Base-by-base conservation (phyloP, 2,888 invertebrate species). In the Atethmia centrago region DNA sequence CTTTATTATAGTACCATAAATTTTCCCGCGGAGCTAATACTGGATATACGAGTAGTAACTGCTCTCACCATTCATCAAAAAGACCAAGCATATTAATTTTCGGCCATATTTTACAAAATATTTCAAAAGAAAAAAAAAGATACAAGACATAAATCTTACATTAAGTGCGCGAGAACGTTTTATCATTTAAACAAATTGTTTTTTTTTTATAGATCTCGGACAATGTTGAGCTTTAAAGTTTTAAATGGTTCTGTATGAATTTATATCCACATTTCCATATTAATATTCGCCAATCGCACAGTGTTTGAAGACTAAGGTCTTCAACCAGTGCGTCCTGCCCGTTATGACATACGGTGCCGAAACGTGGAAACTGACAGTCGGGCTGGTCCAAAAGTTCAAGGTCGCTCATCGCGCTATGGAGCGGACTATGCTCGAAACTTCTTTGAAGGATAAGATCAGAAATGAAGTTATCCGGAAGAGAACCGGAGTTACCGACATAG, bases 161-260 rank as follows among this genome's bases (percentile, higher is more conserved):
- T 25, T 40, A 80, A 80, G 49, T 58, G 36, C 42, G 51, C 42
- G 14, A 53, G 14, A 80, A 75, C 45, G 66, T 69, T 65, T 75
- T 75, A 76, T 75, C 75, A 16, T 56, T 65, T 51, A 19, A 19
- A 74, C 55, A 80, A 80, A 69, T 80, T 80, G 63, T 64, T 69
- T 75, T 80, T n/a, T n/a, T 21, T 0, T 10, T 45, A 69, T 40
- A 42, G 56, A 75, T 62, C 47, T 14, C 21, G 8, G 47, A 7
- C 7, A 25, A 0, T 65, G 16, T 47, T n/a, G 36, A 61, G 40
- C 25, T 40, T 49, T 12, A 10, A 51, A 31, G 0, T 49, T 47
- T 16, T 0, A 21, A 31, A 9, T 25, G 42, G 64, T 65, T 56
- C 61, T 28, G 64, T 61, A 25, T 19, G 25, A 16, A 53, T 55